phyloP scores from a whole-genome alignment of 2,797 vertebrate species.

The Protosalanx chinensis region DNA sequence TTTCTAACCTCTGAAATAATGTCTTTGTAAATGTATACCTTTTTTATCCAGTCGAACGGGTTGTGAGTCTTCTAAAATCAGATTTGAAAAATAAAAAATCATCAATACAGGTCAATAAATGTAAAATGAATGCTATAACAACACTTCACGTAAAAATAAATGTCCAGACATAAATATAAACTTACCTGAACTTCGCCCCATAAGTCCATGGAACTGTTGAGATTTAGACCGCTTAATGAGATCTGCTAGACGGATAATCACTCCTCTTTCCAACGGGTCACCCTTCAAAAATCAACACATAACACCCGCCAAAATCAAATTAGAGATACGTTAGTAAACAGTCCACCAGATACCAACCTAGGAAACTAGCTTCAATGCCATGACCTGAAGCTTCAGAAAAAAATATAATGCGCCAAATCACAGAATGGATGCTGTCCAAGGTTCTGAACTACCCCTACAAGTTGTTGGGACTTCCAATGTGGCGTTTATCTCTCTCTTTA shows the following conservation, averaged over 20 bases:
- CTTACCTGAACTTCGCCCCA: conserved; percentile 74
- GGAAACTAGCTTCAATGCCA: background rate
- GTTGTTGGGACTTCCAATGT: background rate
- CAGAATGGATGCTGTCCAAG: background rate
- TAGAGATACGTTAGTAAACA: background rate
- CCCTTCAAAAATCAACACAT: conserved; percentile 42
- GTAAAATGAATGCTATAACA: background rate
- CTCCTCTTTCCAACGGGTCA: conserved; percentile 53
- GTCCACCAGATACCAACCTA: background rate
- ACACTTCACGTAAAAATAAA: background rate
- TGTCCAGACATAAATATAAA: background rate
- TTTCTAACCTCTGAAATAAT: background rate
- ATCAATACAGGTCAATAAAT: background rate
- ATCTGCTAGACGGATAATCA: conserved; percentile 61
- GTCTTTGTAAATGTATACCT: conserved; percentile 43
- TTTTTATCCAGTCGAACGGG: conserved; percentile 61
- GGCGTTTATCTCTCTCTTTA: conserved; percentile 25
- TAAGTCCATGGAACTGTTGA: conserved; percentile 78
- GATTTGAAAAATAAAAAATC: background rate
- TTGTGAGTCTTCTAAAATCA: conserved; percentile 48
- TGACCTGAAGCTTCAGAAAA: background rate
- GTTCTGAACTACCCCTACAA: background rate
- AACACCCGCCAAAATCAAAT: background rate
- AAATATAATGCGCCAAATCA: background rate
- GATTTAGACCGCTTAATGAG: conserved; percentile 72